phyloP scores from a whole-genome alignment of 2,113 vertebrate genomes.

The Dipodomys merriami region DNA sequence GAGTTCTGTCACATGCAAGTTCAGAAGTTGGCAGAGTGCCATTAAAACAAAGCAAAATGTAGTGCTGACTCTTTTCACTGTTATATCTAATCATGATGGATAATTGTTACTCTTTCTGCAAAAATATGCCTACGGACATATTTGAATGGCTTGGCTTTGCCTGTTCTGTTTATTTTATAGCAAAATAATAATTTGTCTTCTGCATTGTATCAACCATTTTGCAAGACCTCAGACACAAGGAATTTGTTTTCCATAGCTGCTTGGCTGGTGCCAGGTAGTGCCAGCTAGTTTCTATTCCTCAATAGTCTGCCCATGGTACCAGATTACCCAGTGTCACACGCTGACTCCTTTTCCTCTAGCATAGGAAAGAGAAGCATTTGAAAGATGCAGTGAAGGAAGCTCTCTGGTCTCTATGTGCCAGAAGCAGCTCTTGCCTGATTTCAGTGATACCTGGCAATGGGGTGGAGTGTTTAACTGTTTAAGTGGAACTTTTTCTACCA shows the following conservation, averaged over 20 bases:
- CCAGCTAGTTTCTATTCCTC: not conserved
- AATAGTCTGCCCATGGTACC: not conserved
- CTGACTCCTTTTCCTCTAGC: not conserved
- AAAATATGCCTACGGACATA: not conserved
- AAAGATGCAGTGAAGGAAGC: not conserved
- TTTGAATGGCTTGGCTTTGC: not conserved
- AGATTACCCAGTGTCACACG: not conserved
- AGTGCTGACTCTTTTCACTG: not conserved
- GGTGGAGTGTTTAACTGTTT: not conserved
- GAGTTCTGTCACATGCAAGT: not conserved
- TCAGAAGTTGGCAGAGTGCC: not conserved
- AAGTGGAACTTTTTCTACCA: not conserved
- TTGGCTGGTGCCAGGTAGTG: not conserved
- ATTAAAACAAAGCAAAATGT: slow-evolving; percentile 3
- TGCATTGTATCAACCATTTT: not conserved
- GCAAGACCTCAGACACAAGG: not conserved
- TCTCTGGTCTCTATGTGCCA: not conserved
- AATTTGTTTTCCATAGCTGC: not conserved
- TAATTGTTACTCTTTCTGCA: not conserved
- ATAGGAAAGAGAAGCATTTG: not conserved
- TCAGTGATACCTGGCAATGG: not conserved
- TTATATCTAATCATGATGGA: not conserved
- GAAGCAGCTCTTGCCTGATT: not conserved
- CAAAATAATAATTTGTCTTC: slow-evolving; percentile 16
- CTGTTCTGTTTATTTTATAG: not conserved